Percentiles rank a stretch among this genome's conserved stretches.
These are phyloP conservation scores for Potorous gilbertii DNA, from an alignment of 2,797 vertebrate genomes.

Conservation along the genomic window DNA sequence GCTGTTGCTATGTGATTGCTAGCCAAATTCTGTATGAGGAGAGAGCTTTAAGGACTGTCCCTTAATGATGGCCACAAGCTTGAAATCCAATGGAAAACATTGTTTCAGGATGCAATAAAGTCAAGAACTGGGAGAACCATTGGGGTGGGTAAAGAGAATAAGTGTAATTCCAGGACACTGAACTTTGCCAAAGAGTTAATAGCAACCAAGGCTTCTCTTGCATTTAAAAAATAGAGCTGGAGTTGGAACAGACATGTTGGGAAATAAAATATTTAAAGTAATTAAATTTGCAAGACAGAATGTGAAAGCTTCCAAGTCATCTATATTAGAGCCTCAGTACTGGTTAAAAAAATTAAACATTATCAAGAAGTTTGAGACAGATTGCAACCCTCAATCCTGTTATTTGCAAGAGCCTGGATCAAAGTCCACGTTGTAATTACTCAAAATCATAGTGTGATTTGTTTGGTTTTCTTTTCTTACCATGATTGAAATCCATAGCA, in stretches of 20 bases:
- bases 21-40: background rate
- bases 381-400: conserved; percentile 23
- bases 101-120: conserved; percentile 41
- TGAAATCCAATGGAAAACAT: conserved; percentile 17
- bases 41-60: background rate
- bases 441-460: conserved; percentile 54
- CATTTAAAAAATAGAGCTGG: conserved; percentile 22
- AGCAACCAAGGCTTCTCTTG: background rate
- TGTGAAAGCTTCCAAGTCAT: conserved; percentile 15
- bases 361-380: conserved; percentile 10
- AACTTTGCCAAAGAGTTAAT: background rate
- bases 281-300: conserved; percentile 26
- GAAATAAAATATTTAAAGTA: conserved; percentile 63
- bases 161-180: conserved; percentile 18
- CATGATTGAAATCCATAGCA: conserved; percentile 56
- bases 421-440: conserved; percentile 61
- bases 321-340: background rate
- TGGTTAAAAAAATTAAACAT: background rate
- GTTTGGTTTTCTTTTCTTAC: conserved; percentile 10
- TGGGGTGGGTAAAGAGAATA: background rate
- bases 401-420: conserved; percentile 63
- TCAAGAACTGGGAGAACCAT: background rate
- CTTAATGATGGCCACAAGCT: conserved; percentile 38
- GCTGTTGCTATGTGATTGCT: background rate
- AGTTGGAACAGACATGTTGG: conserved; percentile 63